phyloP scores from a whole-genome alignment of 2,113 vertebrate genomes.

The Brachyhypopomus gauderio region DNA sequence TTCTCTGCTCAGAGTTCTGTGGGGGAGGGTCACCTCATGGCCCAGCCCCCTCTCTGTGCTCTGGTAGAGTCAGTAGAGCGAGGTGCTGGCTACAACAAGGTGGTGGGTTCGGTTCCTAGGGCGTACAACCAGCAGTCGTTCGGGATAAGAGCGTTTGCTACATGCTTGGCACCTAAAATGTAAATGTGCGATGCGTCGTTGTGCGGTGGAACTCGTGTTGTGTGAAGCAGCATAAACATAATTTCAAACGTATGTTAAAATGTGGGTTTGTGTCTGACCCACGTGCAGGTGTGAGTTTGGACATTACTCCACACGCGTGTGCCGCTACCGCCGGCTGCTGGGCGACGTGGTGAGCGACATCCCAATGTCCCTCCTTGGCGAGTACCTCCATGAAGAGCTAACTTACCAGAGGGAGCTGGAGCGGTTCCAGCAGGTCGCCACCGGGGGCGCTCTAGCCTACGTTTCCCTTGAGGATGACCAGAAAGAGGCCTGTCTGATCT shows the following conservation, averaged over 20 bases:
- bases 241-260: background rate
- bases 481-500: constrained; percentile 72
- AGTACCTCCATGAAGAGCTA: constrained; percentile 79
- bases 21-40: too few relatives aligned
- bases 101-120: too few relatives aligned
- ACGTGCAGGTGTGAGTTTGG: constrained; percentile 62
- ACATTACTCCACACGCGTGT: constrained; percentile 40
- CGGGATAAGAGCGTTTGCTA: too few relatives aligned
- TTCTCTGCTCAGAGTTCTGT: background rate
- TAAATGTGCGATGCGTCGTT: too few relatives aligned
- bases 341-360: constrained; percentile 68
- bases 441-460: constrained; percentile 79
- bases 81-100: too few relatives aligned
- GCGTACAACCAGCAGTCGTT: too few relatives aligned
- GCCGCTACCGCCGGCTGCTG: constrained; percentile 64
- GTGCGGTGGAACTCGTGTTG: too few relatives aligned
- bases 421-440: constrained; percentile 69
- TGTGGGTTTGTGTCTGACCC: accelerated
- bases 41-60: too few relatives aligned
- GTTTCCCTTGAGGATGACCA: constrained; percentile 53
- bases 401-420: constrained; percentile 61
- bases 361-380: constrained; percentile 70
- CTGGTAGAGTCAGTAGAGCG: too few relatives aligned
- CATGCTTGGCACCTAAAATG: too few relatives aligned
- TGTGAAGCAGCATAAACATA: too few relatives aligned